Percentiles rank a stretch among this genome's conserved stretches.
phyloP scores from a whole-genome alignment of 2,888 invertebrate species.

The Tenthredo mesomela region DNA sequence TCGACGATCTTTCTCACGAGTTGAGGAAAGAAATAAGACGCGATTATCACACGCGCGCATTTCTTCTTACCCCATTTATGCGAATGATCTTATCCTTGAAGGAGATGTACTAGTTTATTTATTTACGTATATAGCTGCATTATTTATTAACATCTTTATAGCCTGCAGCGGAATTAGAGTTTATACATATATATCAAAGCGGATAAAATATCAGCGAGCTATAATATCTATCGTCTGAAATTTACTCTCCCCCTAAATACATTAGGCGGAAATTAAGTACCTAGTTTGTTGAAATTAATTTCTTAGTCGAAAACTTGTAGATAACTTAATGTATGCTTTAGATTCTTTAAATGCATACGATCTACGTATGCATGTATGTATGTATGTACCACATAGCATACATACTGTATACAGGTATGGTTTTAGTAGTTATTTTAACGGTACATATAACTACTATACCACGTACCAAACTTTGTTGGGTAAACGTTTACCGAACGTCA shows the following conservation, averaged over 20 bases:
- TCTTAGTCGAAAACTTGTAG: background rate
- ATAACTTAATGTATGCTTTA: background rate
- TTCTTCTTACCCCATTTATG: background rate
- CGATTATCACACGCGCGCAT: background rate
- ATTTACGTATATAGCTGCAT: background rate
- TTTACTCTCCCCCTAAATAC: background rate
- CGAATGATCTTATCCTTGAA: slow-evolving; percentile 21
- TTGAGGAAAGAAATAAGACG: background rate
- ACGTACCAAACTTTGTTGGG: slow-evolving; percentile 1
- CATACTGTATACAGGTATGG: background rate
- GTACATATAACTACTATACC: slow-evolving; percentile 4
- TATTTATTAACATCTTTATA: background rate
- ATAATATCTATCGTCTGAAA: background rate
- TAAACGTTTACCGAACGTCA: slow-evolving; percentile 25
- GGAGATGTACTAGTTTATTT: background rate
- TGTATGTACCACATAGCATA: background rate
- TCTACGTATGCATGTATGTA: background rate
- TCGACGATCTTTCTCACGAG: background rate
- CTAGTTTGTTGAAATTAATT: background rate
- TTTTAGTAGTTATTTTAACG: background rate
- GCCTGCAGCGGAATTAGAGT: background rate
- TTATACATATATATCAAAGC: background rate
- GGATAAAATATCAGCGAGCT: background rate
- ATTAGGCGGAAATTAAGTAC: background rate
- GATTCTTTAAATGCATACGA: background rate